Base-by-base conservation (phyloP, 2,113 vertebrate species). In the Xenopus borealis region DNA sequence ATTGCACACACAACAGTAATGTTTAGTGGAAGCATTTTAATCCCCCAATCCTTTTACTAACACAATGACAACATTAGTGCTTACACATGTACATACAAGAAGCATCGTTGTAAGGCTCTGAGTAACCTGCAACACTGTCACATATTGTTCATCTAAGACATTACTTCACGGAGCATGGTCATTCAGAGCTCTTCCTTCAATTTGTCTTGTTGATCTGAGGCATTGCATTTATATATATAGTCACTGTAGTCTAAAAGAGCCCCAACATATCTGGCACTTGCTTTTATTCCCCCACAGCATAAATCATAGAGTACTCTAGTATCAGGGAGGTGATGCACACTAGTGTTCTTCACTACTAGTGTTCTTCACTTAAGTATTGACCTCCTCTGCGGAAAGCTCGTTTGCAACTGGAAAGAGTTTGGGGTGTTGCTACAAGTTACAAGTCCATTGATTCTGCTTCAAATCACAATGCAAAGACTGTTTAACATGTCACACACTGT, bases 391-490 rank as follows among this genome's bases (percentile, higher is more conserved):
- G 47, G 10, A 46, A 57, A 14, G 19, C 20, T 27, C 3, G 23
- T 27, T 27, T 27, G 1, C 23, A 27, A 6, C 5, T 40, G 33
- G 33, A 9, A 4, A 40, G 6, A 40, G 33, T 40, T 40, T 40
- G 33, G 5, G 33, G 8, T 9, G 6, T 40, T 6, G 33, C 33
- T 6, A 2, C 33, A 9, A 3, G 33, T 2, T 4, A 40, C 33
- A 40, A 40, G 59, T 70, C 52, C 55, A 58, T 72, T 30, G 18
- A 14, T 67, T 58, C 44, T 18, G n/a, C 8, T 66, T 12, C 27
- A 68, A 52, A 69, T 75, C 72, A 68, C 72, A 75, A 68, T 62
- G 61, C 44, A 75, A 67, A 12, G 55, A 52, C 23, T 46, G 30
- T 58, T 58, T 4, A 7, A 40, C 33, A 40, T 40, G 33, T 40